These are phyloP conservation scores for Cydia strobilella DNA, from an alignment of 1,140 invertebrate genomes.

Conservation along the genomic window DNA sequence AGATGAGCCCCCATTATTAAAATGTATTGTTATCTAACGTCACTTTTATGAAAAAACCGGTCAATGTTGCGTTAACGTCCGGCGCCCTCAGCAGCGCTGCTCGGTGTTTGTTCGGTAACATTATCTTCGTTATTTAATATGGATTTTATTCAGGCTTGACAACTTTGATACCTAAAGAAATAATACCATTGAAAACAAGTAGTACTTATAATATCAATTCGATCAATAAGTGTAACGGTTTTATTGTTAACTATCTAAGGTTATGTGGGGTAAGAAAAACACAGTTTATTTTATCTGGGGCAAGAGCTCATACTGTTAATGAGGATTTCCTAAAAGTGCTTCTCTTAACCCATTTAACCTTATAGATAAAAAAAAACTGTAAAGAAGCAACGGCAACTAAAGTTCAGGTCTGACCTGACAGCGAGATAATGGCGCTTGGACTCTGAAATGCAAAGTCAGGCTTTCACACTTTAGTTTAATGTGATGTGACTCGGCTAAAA, in stretches of 20 bases:
- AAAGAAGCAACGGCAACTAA: not conserved
- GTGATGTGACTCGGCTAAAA: conserved; percentile 1
- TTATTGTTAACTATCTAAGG: too few relatives aligned
- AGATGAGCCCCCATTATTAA: not conserved
- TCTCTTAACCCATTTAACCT: too few relatives aligned
- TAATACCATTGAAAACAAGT: not conserved
- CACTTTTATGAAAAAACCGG: conserved; percentile 8
- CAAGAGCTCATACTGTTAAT: too few relatives aligned
- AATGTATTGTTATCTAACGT: conserved; percentile 17
- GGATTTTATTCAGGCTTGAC: not conserved
- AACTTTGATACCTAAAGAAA: not conserved
- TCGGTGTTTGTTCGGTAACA: not conserved
- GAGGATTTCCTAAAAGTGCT: too few relatives aligned
- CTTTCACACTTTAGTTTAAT: conserved; percentile 2
- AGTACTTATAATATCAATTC: not conserved
- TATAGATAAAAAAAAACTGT: not conserved
- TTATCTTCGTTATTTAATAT: not conserved
- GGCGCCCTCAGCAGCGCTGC: not conserved
- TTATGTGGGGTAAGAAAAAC: too few relatives aligned
- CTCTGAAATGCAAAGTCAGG: conserved; percentile 15
- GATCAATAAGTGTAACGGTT: too few relatives aligned
- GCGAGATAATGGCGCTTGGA: not conserved
- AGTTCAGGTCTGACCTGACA: not conserved
- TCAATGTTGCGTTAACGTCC: not conserved
- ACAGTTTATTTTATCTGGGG: too few relatives aligned